A percentile compares a stretch with the other conserved stretches of the same genome.
Conservation (phyloP, 2,797 vertebrate species). For the Garrulus glandarius region DNA sequence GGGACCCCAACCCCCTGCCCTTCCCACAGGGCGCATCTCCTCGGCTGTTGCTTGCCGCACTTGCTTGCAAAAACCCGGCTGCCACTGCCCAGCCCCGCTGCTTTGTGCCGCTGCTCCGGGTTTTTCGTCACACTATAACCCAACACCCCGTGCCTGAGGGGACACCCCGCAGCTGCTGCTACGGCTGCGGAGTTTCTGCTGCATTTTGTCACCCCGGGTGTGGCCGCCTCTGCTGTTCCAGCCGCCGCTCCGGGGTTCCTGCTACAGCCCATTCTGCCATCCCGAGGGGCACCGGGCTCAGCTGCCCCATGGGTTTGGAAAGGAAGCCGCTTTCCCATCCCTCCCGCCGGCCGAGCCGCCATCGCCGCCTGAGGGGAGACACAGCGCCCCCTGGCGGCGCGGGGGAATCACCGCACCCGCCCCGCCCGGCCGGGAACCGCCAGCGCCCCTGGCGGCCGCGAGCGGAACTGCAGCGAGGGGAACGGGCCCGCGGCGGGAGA, state of each 20-base stretch:
- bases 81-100: background rate
- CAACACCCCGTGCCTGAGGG: fast-evolving
- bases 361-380: background rate
- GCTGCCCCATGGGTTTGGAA: background rate
- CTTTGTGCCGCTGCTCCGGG: fast-evolving
- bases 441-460: background rate
- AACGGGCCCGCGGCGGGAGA: no score
- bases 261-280: background rate
- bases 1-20: background rate
- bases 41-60: background rate
- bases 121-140: background rate
- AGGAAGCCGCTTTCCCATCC: background rate
- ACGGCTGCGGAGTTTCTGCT: background rate
- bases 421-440: background rate
- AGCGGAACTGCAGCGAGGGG: background rate
- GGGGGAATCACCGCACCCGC: background rate
- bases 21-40: fast-evolving
- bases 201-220: background rate
- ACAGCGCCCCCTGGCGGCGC: background rate
- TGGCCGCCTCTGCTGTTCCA: background rate
- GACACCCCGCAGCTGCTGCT: background rate
- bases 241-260: background rate
- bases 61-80: background rate
- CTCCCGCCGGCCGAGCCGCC: background rate
- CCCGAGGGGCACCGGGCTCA: background rate